Base-by-base conservation (phyloP, 1,140 invertebrate genomes). In the Panulirus ornatus region DNA sequence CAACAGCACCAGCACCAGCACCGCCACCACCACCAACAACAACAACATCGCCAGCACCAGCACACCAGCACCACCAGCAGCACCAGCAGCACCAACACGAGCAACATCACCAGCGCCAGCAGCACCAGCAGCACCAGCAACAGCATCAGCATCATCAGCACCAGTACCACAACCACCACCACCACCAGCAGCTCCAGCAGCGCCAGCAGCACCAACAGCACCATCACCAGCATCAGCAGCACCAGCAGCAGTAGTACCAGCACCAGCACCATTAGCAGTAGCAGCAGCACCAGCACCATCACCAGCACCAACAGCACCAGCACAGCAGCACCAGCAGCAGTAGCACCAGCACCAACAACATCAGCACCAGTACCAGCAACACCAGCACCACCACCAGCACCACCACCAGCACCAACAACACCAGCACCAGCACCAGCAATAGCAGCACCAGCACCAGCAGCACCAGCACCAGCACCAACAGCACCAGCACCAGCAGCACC, bases 341-440 rank as follows among this genome's bases (percentile, higher is more conserved):
- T 27, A 73, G 16, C 70, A 73, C 30, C 70, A 22, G 16, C 70
- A 73, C 16, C 70, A 73, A 8, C 70, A 73, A 27, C 70, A 73
- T 27, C 70, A 73, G 16, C 30, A 73, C 16, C 70, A 73, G 9
- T 34, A 73, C 9, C 70, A 73, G 16, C 70, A 73, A 8, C 70
- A 73, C 16, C 70, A 73, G 30, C 70, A 22, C 70, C 70, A 73
- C 9, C 70, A 73, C 70, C 70, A 73, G 9, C 70, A 73, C 16
- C 70, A 73, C 70, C 70, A 73, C 70, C 70, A 73, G 70, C 70
- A 73, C 70, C 70, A 34, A 9, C 70, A 73, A 9, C 70, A 9
- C n/a, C n/a, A n/a, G n/a, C n/a, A n/a, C n/a, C n/a, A n/a, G n/a
- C n/a, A n/a, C n/a, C n/a, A n/a, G n/a, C 70, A 73, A 11, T 27